These are phyloP conservation scores for Elgonia sp. DNA, from an alignment of 2,888 invertebrate genomes.

Conservation along the genomic window DNA sequence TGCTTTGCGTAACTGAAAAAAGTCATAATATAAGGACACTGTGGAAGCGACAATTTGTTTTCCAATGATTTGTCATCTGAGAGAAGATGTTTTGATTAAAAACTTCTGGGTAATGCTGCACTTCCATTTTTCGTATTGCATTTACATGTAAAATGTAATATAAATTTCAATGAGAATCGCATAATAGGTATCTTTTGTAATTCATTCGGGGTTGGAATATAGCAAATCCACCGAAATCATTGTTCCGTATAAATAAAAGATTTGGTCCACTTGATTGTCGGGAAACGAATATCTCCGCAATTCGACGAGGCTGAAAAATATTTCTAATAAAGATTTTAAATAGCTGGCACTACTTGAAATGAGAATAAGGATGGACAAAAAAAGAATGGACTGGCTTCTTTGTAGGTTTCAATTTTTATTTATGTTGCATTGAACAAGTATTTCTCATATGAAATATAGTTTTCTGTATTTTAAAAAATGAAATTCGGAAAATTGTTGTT, in stretches of 20 bases:
- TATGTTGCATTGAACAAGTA: not conserved
- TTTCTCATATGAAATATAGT: not conserved
- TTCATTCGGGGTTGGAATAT: slow-evolving; percentile 39
- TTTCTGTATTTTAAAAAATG: no score
- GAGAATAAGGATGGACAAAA: slow-evolving; percentile 21
- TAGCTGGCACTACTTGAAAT: slow-evolving; percentile 33
- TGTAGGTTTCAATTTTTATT: not conserved
- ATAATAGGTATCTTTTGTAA: slow-evolving; percentile 50
- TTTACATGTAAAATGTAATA: slow-evolving; percentile 56
- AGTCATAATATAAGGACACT: not conserved
- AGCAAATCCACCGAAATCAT: slow-evolving; percentile 55
- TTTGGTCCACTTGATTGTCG: slow-evolving; percentile 46
- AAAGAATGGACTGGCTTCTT: slow-evolving; percentile 20
- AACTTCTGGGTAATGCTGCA: not conserved
- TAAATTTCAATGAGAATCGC: slow-evolving; percentile 34
- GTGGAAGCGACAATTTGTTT: not conserved
- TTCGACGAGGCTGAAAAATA: slow-evolving; percentile 30
- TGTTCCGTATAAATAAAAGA: slow-evolving; percentile 65
- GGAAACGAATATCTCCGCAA: slow-evolving; percentile 30
- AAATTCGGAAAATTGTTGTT: no score
- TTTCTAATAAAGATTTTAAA: slow-evolving; percentile 58
- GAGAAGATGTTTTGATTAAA: slow-evolving; percentile 25
- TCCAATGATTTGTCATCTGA: not conserved
- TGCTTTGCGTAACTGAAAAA: not conserved
- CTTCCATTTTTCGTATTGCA: slow-evolving; percentile 29